Conservation (phyloP, 2,113 vertebrate species). For the Isurus oxyrinchus region DNA sequence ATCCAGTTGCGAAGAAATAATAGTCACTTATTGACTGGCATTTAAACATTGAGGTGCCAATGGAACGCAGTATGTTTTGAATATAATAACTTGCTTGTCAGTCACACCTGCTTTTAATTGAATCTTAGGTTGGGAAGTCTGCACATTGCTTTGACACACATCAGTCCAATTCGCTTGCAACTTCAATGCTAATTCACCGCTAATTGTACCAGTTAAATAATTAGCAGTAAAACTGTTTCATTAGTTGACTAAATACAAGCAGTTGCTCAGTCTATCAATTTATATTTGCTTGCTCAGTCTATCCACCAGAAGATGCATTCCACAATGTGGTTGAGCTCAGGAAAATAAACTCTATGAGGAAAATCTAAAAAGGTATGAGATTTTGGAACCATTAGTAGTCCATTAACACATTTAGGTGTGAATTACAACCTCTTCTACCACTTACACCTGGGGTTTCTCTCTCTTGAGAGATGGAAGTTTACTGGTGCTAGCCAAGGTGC, state of each 20-base stretch:
- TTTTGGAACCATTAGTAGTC: background rate
- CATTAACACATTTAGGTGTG: background rate
- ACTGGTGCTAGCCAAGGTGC: background rate
- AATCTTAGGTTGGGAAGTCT: conserved; percentile 8
- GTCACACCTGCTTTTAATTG: conserved; percentile 31
- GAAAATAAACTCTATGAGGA: background rate
- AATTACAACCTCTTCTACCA: background rate
- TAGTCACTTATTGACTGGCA: conserved; percentile 35
- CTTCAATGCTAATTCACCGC: conserved; percentile 21
- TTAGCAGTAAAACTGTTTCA: conserved; percentile 34
- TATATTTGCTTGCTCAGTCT: background rate
- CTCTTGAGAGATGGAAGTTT: background rate
- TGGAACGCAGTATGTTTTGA: conserved; percentile 26
- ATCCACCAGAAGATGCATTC: background rate
- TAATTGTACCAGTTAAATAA: conserved; percentile 35
- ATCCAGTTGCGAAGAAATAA: conserved; percentile 29
- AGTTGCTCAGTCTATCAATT: background rate
- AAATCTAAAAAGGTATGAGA: background rate
- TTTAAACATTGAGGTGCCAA: conserved; percentile 24
- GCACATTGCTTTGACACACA: conserved; percentile 28
- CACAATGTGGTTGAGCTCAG: background rate
- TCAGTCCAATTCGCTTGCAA: conserved; percentile 33
- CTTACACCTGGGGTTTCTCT: background rate
- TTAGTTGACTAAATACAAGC: conserved; percentile 31
- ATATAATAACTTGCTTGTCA: conserved; percentile 32